These are phyloP conservation scores for Rhopilema esculentum DNA, from an alignment of 30 jellyfish, hydroid and myxozoan species.

Conservation along the genomic window DNA sequence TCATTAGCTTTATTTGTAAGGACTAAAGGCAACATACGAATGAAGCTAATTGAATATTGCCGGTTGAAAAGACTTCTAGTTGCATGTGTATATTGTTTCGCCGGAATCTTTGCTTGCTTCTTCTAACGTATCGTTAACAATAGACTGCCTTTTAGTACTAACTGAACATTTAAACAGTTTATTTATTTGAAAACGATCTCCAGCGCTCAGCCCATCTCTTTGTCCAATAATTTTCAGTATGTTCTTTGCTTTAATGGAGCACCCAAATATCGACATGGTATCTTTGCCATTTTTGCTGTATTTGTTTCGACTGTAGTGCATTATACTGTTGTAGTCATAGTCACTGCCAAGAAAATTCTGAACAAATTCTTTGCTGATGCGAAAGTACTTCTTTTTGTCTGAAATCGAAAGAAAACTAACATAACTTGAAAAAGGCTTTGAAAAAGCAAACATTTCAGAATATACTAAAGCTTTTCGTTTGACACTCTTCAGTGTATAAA, in stretches of 20 bases:
- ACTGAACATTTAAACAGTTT: conserved; percentile 24
- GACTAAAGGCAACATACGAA: background rate
- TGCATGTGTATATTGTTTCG: background rate
- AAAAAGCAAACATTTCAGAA: background rate
- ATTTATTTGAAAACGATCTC: conserved; percentile 21
- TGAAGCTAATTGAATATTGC: background rate
- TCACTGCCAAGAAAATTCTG: background rate
- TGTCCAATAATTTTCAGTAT: conserved; percentile 23
- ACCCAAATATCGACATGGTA: conserved; percentile 45
- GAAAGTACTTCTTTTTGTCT: conserved; percentile 35
- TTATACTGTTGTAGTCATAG: conserved; percentile 40
- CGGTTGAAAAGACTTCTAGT: background rate
- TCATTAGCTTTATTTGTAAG: too few relatives aligned
- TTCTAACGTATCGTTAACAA: background rate
- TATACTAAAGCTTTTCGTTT: too few relatives aligned
- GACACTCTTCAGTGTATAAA: too few relatives aligned
- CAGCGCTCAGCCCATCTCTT: conserved; percentile 49
- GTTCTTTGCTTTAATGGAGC: conserved; percentile 30
- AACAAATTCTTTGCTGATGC: conserved; percentile 23
- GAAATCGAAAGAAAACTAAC: background rate
- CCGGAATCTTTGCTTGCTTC: background rate
- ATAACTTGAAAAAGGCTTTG: background rate
- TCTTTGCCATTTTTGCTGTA: conserved; percentile 33
- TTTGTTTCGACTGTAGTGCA: conserved; percentile 34
- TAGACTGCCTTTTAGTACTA: background rate